Base-by-base conservation (phyloP, 2,797 vertebrate species). In the Etheostoma perlongum region DNA sequence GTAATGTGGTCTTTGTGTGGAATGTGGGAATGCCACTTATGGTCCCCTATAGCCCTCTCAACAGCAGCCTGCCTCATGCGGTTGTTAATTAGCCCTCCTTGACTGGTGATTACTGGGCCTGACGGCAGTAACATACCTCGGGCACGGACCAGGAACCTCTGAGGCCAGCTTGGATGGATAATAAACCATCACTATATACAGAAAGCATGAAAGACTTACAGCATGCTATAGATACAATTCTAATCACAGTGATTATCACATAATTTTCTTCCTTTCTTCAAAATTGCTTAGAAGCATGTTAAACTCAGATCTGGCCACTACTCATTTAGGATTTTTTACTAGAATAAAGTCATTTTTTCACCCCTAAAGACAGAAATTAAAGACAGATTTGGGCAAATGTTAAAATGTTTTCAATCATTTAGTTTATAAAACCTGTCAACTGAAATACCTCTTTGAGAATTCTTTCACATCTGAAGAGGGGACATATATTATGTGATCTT, bases 81-180 rank as follows among this genome's bases (percentile, higher is more conserved):
- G 82, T 66, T 76, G 82, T 87, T 89, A 91, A 90, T 91, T 88
- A 87, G 81, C 74, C 54, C 76, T 85, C 69, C 70, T 81, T 75
- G 71, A 79, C 83, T 76, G 57, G 65, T 77, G 79, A 85, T 87
- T 88, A 85, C 80, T 70, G 71, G 21, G 75, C 64, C 72, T 54
- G 67, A 76, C 85, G 78, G 76, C 42, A 58, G 74, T 30, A 72
- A 75, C 36, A 3, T 61, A 61, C 84, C 21, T 71, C 3, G 1
- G 72, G 78, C 79, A 64, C 54, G 40, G 60, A 54, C 62, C 27
- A 16, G 59, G 52, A 74, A 67, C 74, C 65, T 85, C 65, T 48
- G 65, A 83, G 83, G 58, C 67, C 63, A 13, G 42, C 65, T 71
- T 58, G 69, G 66, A 77, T 69, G 66, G 59, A 61, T 61, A 58